Evolutionary conservation across 2,113 vertebrate genomes (phyloP).

Genomic region (Typhlomys cinereus): DNA sequence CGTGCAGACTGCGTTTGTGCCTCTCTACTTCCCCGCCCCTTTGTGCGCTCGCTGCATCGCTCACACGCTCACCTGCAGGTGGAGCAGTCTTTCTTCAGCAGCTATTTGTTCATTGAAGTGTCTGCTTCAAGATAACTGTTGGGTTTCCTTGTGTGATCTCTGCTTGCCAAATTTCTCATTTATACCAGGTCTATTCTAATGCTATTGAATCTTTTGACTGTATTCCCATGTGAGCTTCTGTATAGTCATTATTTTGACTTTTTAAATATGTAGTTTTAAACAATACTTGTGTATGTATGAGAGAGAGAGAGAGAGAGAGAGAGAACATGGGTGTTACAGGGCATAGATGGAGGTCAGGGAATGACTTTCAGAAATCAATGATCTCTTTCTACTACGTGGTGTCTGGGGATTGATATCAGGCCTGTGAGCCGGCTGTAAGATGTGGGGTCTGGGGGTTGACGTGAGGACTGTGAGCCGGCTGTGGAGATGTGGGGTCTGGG

Average conservation of each 20-base stretch:
- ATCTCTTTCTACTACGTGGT: no score
- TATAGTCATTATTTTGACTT: not conserved
- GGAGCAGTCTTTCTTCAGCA: not conserved
- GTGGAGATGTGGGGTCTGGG: no score
- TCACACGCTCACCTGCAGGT: not conserved
- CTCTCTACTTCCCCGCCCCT: not conserved
- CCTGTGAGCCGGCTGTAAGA: no score
- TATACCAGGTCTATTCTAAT: not conserved
- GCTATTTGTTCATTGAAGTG: not conserved
- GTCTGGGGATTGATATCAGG: no score
- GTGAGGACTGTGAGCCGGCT: no score
- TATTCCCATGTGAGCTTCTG: not conserved
- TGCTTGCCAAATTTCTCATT: not conserved
- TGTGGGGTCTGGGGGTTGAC: no score
- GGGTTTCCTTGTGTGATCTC: not conserved
- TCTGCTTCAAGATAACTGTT: not conserved
- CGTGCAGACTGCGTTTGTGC: not conserved
- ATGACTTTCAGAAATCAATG: no score
- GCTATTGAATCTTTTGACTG: not conserved
- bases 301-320: no score
- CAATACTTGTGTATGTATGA: no score
- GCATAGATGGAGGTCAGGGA: no score
- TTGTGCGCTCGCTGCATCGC: not conserved
- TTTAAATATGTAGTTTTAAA: no score
- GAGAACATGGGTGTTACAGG: no score